Percentiles rank a stretch among this genome's conserved stretches.
Evolutionary conservation across 2,113 vertebrate species (phyloP).

Genomic region (Isurus oxyrinchus): DNA sequence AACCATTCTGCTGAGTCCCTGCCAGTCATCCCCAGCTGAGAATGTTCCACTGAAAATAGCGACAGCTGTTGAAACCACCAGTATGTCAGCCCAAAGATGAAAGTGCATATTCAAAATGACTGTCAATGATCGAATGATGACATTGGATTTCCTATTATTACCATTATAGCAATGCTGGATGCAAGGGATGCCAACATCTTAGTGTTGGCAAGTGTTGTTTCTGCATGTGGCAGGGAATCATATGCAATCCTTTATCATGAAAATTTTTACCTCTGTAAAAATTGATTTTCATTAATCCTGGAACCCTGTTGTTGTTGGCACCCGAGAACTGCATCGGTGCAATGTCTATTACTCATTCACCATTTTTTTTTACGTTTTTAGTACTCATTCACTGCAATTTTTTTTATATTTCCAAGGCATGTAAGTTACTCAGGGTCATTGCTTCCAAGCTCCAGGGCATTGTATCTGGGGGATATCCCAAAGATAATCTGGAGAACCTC

Average conservation of each 20-base stretch:
- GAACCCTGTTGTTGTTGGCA: neutral
- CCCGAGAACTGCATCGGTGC: neutral
- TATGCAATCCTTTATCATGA: neutral
- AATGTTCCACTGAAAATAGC: neutral
- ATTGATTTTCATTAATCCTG: neutral
- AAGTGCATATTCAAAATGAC: constrained; percentile 6
- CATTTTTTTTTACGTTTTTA: neutral
- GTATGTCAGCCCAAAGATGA: neutral
- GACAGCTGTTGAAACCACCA: neutral
- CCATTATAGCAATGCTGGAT: neutral
- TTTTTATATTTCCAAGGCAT: neutral
- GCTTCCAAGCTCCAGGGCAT: too few relatives aligned
- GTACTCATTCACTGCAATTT: neutral
- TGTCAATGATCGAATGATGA: neutral
- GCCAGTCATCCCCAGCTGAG: neutral
- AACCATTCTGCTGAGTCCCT: neutral
- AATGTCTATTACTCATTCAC: neutral
- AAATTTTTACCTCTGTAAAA: neutral
- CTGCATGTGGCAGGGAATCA: neutral
- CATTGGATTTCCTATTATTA: neutral
- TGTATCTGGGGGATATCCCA: too few relatives aligned
- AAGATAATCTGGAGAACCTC: too few relatives aligned
- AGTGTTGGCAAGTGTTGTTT: neutral
- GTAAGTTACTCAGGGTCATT: neutral
- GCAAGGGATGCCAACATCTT: neutral